phyloP scores from a whole-genome alignment of 2,113 vertebrate genomes.

The Neoarius graeffei region DNA sequence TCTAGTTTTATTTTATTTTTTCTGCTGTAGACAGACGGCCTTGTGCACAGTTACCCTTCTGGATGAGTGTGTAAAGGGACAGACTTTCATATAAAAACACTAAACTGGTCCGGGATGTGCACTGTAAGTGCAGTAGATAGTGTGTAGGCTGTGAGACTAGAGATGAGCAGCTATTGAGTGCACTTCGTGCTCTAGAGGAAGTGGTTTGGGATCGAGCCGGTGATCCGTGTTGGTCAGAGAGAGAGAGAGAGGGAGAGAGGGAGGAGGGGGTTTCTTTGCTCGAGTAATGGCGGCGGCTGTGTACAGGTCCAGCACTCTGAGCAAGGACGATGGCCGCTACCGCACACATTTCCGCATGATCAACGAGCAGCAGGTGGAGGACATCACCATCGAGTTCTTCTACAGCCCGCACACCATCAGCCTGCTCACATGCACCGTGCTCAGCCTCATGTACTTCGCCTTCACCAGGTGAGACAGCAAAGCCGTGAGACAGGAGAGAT shows the following conservation, averaged over 20 bases:
- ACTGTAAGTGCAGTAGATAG: not conserved
- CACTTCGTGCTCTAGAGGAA: not conserved
- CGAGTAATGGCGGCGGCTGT: conserved; percentile 83
- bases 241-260: not conserved
- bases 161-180: not conserved
- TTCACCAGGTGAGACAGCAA: conserved; percentile 87
- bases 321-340: conserved; percentile 95
- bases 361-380: conserved; percentile 98
- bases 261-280: not conserved
- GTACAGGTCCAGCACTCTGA: conserved; percentile 84
- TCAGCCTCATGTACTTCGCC: conserved; percentile 95
- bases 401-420: conserved; percentile 96
- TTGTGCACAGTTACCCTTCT: too few species aligned
- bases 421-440: conserved; percentile 89
- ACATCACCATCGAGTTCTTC: conserved; percentile 97
- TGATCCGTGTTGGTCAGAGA: not conserved
- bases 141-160: not conserved
- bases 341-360: conserved; percentile 98
- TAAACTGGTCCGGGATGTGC: too few species aligned
- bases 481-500: conserved; percentile 68
- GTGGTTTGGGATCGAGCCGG: not conserved
- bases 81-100: too few species aligned
- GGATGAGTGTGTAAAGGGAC: too few species aligned
- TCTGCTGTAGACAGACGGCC: too few species aligned
- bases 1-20: too few species aligned